Conservation (phyloP, 1,140 invertebrate species). For the Panagrolaimus sp. region DNA sequence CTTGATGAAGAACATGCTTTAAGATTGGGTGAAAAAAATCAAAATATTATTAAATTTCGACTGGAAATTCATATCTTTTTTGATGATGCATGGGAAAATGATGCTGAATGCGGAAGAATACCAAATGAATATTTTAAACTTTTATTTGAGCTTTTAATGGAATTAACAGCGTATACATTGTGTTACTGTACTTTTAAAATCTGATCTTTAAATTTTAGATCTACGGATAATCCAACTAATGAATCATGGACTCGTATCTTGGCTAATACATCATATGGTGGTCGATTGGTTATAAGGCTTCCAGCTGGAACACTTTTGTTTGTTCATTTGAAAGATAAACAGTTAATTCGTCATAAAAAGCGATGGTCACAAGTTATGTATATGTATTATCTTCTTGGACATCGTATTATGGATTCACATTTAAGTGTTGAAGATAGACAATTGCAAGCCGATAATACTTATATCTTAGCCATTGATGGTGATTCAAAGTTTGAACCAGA, state of each 20-base stretch:
- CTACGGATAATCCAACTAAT: slow-evolving; percentile 30
- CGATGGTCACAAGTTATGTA: slow-evolving; percentile 66
- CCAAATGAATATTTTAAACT: slow-evolving; percentile 90
- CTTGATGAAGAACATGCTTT: slow-evolving; percentile 89
- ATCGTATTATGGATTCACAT: slow-evolving; percentile 61
- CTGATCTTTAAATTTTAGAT: neutral
- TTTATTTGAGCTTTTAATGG: slow-evolving; percentile 80
- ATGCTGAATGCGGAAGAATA: slow-evolving; percentile 67
- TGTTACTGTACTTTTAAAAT: neutral
- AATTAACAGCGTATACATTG: slow-evolving; percentile 71
- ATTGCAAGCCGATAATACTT: slow-evolving; percentile 64
- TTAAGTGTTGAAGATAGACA: slow-evolving; percentile 53
- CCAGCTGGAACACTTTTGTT: slow-evolving; percentile 61
- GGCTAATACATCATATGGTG: slow-evolving; percentile 61
- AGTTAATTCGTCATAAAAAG: slow-evolving; percentile 61
- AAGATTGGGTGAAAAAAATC: slow-evolving; percentile 79
- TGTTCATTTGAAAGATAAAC: slow-evolving; percentile 61
- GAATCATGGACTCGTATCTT: slow-evolving; percentile 54
- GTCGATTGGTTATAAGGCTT: slow-evolving; percentile 59
- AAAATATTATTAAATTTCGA: slow-evolving; percentile 67
- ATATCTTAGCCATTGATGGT: slow-evolving; percentile 63
- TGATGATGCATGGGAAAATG: slow-evolving; percentile 92
- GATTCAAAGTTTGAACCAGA: slow-evolving; percentile 64
- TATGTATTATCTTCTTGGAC: slow-evolving; percentile 67
- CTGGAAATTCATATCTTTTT: slow-evolving; percentile 84